These are phyloP conservation scores for Drosophila buzzatii DNA, from an alignment of 2,888 invertebrate genomes.

Conservation along the genomic window DNA sequence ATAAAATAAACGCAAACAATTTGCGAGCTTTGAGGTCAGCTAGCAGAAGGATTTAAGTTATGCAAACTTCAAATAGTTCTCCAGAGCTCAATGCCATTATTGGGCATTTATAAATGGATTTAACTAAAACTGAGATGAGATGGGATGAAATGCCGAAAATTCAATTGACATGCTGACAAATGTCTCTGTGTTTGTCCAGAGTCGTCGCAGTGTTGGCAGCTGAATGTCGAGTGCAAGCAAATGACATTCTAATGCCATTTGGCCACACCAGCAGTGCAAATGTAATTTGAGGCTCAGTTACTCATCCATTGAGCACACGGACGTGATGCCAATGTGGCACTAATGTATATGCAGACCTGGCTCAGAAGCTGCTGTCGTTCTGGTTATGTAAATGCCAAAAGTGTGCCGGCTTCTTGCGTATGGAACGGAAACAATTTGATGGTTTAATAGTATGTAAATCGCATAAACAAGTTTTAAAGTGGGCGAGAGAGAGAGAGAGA, in stretches of 20 bases:
- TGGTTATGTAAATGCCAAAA: conserved; percentile 48
- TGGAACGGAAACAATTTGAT: conserved; percentile 48
- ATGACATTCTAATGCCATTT: conserved; percentile 55
- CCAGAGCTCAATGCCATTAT: conserved; percentile 15
- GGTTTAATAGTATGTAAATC: conserved; percentile 59
- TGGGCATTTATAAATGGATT: conserved; percentile 31
- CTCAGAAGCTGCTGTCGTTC: background rate
- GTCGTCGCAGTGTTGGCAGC: background rate
- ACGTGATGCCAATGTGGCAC: conserved; percentile 4
- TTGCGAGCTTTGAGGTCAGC: conserved; percentile 4
- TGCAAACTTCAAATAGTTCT: conserved; percentile 15
- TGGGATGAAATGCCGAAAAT: conserved; percentile 32
- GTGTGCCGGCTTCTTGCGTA: conserved; percentile 16
- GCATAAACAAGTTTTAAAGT: conserved; percentile 50
- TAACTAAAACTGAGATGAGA: conserved; percentile 19
- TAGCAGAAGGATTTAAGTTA: conserved; percentile 4
- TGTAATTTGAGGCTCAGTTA: conserved; percentile 40
- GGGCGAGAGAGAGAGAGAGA: background rate
- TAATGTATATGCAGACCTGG: background rate
- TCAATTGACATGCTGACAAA: conserved; percentile 23
- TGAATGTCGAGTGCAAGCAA: conserved; percentile 26
- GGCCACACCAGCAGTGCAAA: conserved; percentile 31
- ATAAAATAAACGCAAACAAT: conserved; percentile 2
- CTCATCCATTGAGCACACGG: conserved; percentile 16
- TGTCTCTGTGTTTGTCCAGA: background rate